A percentile compares a stretch with the other conserved stretches of the same genome.
Conservation (phyloP, 2,888 invertebrate genomes). For the Nymphalis c-album region DNA sequence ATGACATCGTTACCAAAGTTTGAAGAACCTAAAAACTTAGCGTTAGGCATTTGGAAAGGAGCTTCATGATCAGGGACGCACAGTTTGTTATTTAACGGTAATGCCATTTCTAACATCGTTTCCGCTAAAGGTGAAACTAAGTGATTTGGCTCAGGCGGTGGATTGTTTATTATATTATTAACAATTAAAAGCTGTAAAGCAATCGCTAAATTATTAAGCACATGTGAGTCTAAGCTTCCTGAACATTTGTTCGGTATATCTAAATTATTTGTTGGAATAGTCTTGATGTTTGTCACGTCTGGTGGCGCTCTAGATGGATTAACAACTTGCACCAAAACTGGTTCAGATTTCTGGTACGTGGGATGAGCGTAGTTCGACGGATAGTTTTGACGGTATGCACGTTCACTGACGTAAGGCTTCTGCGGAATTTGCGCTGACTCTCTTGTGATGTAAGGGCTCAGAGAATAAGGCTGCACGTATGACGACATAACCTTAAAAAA, state of each 20-base stretch:
- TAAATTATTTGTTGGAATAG: neutral
- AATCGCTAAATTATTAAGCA: conserved; percentile 68
- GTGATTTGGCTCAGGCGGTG: conserved; percentile 39
- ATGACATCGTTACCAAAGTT: conserved; percentile 41
- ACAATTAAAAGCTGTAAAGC: conserved; percentile 66
- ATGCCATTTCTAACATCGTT: conserved; percentile 17
- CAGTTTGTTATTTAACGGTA: conserved; percentile 2
- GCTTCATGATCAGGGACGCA: conserved; percentile 38
- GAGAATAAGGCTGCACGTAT: conserved; percentile 21
- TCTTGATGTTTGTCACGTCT: neutral
- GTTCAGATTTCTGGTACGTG: conserved; percentile 13
- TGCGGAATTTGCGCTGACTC: conserved; percentile 8
- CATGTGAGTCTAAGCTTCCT: conserved; percentile 50
- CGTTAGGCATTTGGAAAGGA: conserved; percentile 40
- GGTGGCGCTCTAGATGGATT: neutral
- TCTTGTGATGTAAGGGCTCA: conserved; percentile 14
- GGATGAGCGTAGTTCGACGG: conserved; percentile 15
- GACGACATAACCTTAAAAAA: conserved; percentile 27
- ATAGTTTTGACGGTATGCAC: conserved; percentile 15
- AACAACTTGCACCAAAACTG: neutral
- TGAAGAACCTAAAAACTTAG: conserved; percentile 48
- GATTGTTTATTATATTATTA: conserved; percentile 60
- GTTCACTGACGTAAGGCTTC: conserved; percentile 9
- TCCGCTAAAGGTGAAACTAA: conserved; percentile 22
- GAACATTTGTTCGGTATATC: conserved; percentile 18